A percentile compares a stretch with the other conserved stretches of the same genome.
These are phyloP conservation scores for Peribatodes rhomboidaria DNA, from an alignment of 2,888 invertebrate species.

Conservation along the genomic window DNA sequence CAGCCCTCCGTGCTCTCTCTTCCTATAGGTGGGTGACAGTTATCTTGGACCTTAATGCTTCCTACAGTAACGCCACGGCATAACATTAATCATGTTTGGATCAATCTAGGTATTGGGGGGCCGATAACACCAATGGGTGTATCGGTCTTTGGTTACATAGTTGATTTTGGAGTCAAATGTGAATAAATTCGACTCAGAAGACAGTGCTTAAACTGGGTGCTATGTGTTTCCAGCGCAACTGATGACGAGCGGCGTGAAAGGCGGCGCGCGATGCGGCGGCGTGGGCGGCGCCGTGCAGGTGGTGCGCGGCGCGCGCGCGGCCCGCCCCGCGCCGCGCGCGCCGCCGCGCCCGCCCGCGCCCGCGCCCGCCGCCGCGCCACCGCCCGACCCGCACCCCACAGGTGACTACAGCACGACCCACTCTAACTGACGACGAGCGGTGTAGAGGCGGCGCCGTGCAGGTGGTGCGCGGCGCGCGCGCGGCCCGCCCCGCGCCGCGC, in stretches of 20 bases:
- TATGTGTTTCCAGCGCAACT: constrained; percentile 82
- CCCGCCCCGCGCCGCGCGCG: constrained; percentile 51
- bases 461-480: constrained; percentile 66
- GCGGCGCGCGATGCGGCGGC: constrained; percentile 66
- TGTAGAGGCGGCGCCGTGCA: constrained; percentile 84
- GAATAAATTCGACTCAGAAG: too few relatives aligned
- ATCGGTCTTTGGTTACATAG: too few relatives aligned
- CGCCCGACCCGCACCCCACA: not conserved
- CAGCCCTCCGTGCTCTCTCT: constrained; percentile 87
- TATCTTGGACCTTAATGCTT: not conserved
- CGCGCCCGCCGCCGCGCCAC: constrained; percentile 30
- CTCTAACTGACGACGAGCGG: constrained; percentile 85
- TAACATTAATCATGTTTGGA: too few relatives aligned
- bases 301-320: constrained; percentile 63
- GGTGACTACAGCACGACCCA: not conserved
- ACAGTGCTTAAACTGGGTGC: not conserved
- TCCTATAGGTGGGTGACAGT: constrained; percentile 84
- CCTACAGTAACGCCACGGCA: too few relatives aligned
- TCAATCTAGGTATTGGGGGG: too few relatives aligned
- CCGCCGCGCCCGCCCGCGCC: constrained; percentile 42
- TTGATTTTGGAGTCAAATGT: too few relatives aligned
- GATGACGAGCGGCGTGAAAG: constrained; percentile 89
- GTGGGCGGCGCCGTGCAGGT: constrained; percentile 73
- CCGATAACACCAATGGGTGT: too few relatives aligned
- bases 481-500: constrained; percentile 51